Evolutionary conservation across 2,888 invertebrate genomes (phyloP), one percentile per base, ranked within the genome.

Genomic region (Metopia argyrocephala): DNA sequence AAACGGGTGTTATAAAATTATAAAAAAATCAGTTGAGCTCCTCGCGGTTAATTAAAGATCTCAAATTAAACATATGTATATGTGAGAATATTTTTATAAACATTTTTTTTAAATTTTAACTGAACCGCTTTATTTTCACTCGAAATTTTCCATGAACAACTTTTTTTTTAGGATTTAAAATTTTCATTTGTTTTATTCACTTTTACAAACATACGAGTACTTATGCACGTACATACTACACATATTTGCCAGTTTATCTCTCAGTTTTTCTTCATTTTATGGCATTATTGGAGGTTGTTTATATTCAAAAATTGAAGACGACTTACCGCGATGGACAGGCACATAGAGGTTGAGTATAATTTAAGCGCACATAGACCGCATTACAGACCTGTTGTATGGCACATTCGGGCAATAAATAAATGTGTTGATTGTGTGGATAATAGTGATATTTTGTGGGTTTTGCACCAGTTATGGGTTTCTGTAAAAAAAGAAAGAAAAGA

Each of bases 331-430:
- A 94, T 57, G 97, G 96, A 91, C 97, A 97, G 82, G 97, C 96
- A 91, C 97, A 97, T 81, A 97, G 92, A 4, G 97, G 97, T 90
- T 97, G 97, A 64, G 97, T 97, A 92, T 96, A 96, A 92, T 97
- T 97, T 84, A 97, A 91, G 78, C 97, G 92, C 76, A 97, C 96
- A 91, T 97, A 97, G 82, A 97, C 97, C 1, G 97, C 97, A 90
- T 97, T 97, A 91, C 97, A 97, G 84, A 94, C 96, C 93, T 97
- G 97, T 91, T 97, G 97, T 86, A 97, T 96, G 84, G 97, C 97
- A 91, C 97, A 97, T 91, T 97, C 97, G 82, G 97, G 97, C 86
- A 97, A 92, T 87, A 96, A 92, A 91, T 97, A 97, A 88, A 96
- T 95, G 91, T 97, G 96, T 91, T 97, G 96, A 91, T 97, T 96